A percentile compares a stretch with the other conserved stretches of the same genome.
phyloP scores from a whole-genome alignment of 2,797 vertebrate species.

The Falco naumanni region DNA sequence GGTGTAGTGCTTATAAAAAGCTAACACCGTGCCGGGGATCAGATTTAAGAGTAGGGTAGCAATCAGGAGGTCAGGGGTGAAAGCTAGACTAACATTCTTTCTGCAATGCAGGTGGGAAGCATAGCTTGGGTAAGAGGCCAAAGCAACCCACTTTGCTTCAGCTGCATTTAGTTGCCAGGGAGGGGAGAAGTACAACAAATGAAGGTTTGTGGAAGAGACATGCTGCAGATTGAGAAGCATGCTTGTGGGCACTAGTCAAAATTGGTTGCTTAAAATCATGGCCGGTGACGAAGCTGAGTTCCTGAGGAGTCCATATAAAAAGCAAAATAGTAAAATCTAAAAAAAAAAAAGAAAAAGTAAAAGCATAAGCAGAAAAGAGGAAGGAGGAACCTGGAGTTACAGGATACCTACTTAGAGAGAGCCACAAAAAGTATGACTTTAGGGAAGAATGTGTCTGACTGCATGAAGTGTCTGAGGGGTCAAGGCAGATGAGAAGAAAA shows the following conservation, averaged over 20 bases:
- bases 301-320: neutral
- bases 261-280: neutral
- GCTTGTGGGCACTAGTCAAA: neutral
- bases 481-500: neutral
- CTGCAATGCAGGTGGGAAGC: neutral
- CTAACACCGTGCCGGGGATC: neutral
- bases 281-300: neutral
- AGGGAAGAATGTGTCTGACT: neutral
- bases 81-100: neutral
- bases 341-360: neutral
- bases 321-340: neutral
- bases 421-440: neutral
- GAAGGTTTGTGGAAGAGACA: neutral
- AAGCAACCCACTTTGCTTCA: neutral
- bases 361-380: neutral
- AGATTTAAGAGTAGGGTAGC: neutral
- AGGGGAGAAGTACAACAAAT: neutral
- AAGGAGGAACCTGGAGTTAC: neutral
- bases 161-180: neutral
- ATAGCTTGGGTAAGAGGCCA: neutral
- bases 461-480: neutral
- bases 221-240: fast-evolving
- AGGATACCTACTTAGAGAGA: neutral
- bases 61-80: neutral
- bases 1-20: neutral